These are phyloP conservation scores for Microplitis mediator DNA, from an alignment of 1,140 invertebrate species.

Conservation along the genomic window DNA sequence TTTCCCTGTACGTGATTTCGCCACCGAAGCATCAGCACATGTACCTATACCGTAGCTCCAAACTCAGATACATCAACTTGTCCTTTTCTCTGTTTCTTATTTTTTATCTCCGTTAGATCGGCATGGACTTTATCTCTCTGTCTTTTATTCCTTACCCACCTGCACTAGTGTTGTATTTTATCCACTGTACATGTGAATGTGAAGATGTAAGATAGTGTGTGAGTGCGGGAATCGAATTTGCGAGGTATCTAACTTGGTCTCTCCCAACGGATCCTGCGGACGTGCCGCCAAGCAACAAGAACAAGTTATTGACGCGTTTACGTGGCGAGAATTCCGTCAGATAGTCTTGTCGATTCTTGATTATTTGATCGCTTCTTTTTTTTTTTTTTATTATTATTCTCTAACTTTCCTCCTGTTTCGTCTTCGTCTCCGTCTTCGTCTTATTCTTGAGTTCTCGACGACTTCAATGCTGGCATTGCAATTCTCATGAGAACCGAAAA, in stretches of 20 bases:
- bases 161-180: too few species aligned
- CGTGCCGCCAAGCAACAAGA: neutral
- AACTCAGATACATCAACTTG: neutral
- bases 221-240: slow-evolving; percentile 23
- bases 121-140: too few species aligned
- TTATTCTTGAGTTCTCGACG: too few species aligned
- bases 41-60: neutral
- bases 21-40: too few species aligned
- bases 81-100: neutral
- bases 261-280: slow-evolving; percentile 5
- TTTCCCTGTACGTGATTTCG: neutral
- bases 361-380: slow-evolving; percentile 4
- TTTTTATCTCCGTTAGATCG: too few species aligned
- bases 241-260: slow-evolving; percentile 21
- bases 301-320: slow-evolving; percentile 22
- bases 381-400: neutral
- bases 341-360: slow-evolving; percentile 15
- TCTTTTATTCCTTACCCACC: too few species aligned
- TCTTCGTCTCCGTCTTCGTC: too few species aligned
- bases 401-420: neutral
- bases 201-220: too few species aligned
- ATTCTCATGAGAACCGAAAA: too few species aligned
- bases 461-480: too few species aligned
- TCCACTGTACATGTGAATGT: neutral
- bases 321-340: slow-evolving; percentile 12